Conservation (phyloP, 92 coral and sea anemone genomes). For the Meandrina meandrites region DNA sequence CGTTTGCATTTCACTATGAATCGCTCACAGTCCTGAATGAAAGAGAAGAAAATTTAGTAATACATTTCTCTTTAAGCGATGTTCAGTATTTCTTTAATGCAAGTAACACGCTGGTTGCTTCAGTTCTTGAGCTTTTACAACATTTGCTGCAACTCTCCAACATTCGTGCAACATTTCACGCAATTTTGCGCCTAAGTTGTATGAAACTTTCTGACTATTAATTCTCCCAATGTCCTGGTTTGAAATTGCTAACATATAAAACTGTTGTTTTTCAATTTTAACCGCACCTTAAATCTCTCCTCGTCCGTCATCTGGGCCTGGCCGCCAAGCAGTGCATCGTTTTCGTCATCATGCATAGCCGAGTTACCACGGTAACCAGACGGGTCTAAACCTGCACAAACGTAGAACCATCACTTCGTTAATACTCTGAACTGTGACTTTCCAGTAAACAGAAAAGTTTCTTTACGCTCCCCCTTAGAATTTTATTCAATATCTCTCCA, state of each 20-base stretch:
- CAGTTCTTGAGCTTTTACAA: too few species aligned
- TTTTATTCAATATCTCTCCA: too few species aligned
- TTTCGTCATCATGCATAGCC: conserved; percentile 78
- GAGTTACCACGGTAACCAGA: conserved; percentile 86
- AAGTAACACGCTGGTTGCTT: too few species aligned
- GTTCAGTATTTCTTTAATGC: too few species aligned
- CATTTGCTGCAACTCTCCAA: too few species aligned
- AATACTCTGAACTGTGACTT: background rate
- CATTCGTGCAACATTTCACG: too few species aligned
- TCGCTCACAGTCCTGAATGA: conserved; percentile 76
- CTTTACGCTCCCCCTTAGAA: too few species aligned
- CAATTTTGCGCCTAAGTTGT: too few species aligned
- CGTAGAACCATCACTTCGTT: background rate
- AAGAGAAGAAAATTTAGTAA: background rate
- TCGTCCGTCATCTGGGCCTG: conserved; percentile 97
- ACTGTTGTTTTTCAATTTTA: background rate
- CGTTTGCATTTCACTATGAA: conserved; percentile 70
- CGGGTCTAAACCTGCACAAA: conserved; percentile 86
- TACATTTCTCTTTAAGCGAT: background rate
- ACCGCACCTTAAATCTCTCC: conserved; percentile 90
- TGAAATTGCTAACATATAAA: too few species aligned
- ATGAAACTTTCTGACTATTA: too few species aligned
- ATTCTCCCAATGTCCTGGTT: too few species aligned
- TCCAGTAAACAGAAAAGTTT: too few species aligned
- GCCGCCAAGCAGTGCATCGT: conserved; percentile 92